Percentiles rank a stretch among this genome's conserved stretches.
Evolutionary conservation across 2,888 invertebrate genomes (phyloP).

Genomic region (Phlogophora meticulosa): DNA sequence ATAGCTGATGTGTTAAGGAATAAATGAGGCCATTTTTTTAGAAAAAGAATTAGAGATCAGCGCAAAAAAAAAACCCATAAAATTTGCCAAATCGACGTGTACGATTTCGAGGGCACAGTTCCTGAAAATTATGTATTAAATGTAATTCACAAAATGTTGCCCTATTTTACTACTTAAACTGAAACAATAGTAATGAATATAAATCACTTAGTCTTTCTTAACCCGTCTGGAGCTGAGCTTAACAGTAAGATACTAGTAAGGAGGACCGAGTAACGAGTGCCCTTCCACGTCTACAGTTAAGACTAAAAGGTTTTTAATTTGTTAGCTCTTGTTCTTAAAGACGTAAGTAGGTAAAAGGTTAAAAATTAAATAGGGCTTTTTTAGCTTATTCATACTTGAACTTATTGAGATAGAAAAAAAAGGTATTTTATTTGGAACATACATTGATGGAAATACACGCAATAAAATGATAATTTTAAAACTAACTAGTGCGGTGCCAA

Average conservation of each 20-base stretch:
- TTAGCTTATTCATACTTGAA: background rate
- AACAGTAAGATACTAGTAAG: conserved; percentile 23
- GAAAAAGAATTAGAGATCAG: too few species aligned
- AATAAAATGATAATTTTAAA: too few species aligned
- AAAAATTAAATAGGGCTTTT: background rate
- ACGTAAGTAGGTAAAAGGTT: conserved; percentile 1
- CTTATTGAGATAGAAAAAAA: too few species aligned
- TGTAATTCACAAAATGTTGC: background rate
- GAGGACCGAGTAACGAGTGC: conserved; percentile 19
- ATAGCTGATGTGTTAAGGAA: too few species aligned
- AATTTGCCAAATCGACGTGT: too few species aligned
- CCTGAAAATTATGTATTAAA: background rate
- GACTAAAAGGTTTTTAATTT: conserved; percentile 58
- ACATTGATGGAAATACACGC: too few species aligned
- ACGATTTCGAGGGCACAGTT: too few species aligned
- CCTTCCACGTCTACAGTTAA: conserved; percentile 19
- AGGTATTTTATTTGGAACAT: too few species aligned
- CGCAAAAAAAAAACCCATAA: too few species aligned
- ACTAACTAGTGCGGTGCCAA: too few species aligned
- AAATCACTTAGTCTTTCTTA: conserved; percentile 17
- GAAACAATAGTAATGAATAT: conserved; percentile 6
- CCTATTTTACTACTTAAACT: background rate
- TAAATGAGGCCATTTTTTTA: too few species aligned
- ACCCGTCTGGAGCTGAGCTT: conserved; percentile 6
- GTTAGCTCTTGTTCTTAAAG: conserved; percentile 2